phyloP scores from a whole-genome alignment of 2,888 invertebrate species.

The Therioaphis trifolii region DNA sequence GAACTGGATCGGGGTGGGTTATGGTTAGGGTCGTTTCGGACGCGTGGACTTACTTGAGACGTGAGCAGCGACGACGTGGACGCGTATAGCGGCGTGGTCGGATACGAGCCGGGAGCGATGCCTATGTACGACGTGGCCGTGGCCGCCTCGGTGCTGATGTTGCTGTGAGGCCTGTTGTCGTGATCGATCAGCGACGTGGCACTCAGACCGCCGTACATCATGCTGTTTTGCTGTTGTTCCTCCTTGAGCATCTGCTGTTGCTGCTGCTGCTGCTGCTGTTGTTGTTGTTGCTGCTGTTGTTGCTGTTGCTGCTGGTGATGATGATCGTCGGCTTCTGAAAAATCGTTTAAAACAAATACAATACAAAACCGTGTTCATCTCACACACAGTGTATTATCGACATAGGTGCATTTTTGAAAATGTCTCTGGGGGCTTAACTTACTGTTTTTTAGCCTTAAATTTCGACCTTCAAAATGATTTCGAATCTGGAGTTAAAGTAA shows the following conservation, averaged over 20 bases:
- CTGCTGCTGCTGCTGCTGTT: conserved; percentile 34
- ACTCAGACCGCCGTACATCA: conserved; percentile 54
- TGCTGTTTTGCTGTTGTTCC: conserved; percentile 52
- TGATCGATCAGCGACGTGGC: conserved; percentile 55
- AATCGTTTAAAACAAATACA: too few relatives aligned
- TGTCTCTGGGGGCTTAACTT: too few relatives aligned
- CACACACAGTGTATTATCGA: too few relatives aligned
- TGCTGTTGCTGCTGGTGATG: conserved; percentile 40
- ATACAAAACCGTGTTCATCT: too few relatives aligned
- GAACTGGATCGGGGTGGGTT: too few relatives aligned
- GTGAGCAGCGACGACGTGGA: conserved; percentile 64
- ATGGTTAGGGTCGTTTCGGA: not conserved
- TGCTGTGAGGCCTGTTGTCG: conserved; percentile 56
- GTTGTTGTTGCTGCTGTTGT: conserved; percentile 34
- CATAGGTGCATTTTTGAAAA: too few relatives aligned
- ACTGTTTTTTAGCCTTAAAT: too few relatives aligned
- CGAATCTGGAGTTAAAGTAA: too few relatives aligned
- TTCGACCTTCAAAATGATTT: too few relatives aligned
- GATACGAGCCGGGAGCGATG: conserved; percentile 60
- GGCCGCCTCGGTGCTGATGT: conserved; percentile 56
- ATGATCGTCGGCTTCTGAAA: conserved; percentile 40
- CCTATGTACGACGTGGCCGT: conserved; percentile 62
- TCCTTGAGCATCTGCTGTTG: conserved; percentile 48
- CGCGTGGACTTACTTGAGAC: conserved; percentile 64
- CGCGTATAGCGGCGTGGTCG: conserved; percentile 64